These are phyloP conservation scores for Perdita meconis DNA, from an alignment of 2,888 invertebrate genomes.

Conservation along the genomic window DNA sequence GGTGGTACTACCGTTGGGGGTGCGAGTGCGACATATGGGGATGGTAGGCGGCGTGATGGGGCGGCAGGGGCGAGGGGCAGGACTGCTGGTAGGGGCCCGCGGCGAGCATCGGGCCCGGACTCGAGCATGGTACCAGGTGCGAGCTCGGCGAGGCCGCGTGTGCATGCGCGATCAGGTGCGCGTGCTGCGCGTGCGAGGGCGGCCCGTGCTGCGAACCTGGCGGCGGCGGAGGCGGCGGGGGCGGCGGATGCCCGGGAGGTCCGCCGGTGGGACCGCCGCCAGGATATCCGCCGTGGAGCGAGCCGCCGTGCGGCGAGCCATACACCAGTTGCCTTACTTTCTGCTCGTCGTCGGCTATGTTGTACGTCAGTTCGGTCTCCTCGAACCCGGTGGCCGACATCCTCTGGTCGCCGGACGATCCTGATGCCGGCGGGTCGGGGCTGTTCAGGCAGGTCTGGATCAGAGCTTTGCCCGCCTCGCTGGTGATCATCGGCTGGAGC, in stretches of 20 bases:
- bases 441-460: conserved; percentile 99
- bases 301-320: conserved; percentile 88
- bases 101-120: conserved; percentile 91
- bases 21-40: conserved; percentile 90
- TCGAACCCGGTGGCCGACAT: conserved; percentile 99
- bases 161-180: conserved; percentile 87
- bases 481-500: conserved; percentile 99
- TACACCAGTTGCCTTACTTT: conserved; percentile 99
- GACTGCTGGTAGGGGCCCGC: conserved; percentile 85
- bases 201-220: conserved; percentile 85
- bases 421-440: conserved; percentile 93
- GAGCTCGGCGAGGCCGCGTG: conserved; percentile 85
- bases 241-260: conserved; percentile 84
- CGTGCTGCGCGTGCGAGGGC: conserved; percentile 86
- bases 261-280: conserved; percentile 75
- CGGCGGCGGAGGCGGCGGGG: conserved; percentile 85
- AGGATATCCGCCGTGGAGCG: conserved; percentile 82
- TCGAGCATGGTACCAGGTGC: conserved; percentile 87
- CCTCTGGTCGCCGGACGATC: conserved; percentile 92
- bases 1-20: conserved; percentile 90
- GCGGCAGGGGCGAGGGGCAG: conserved; percentile 91
- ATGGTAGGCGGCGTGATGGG: conserved; percentile 86
- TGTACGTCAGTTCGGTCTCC: conserved; percentile 99
- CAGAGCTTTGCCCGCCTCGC: conserved; percentile 97
- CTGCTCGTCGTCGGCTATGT: conserved; percentile 97